phyloP scores from a whole-genome alignment of 2,888 invertebrate genomes.

The Ellobium chinense region DNA sequence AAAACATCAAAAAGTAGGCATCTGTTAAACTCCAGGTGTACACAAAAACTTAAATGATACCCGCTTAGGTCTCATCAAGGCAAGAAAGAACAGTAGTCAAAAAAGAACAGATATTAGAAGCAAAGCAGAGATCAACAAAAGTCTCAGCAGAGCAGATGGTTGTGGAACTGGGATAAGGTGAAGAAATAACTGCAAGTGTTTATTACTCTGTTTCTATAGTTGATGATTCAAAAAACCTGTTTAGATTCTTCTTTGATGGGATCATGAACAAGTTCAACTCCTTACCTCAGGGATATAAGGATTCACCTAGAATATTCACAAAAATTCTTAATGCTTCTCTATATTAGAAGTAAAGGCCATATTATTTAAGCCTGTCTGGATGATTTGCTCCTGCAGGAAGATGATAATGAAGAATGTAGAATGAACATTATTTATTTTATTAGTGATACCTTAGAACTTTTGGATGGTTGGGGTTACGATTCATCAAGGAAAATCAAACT shows the following conservation, averaged over 20 bases:
- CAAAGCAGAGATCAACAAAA: neutral
- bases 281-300: conserved; percentile 3
- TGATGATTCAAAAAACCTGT: no score
- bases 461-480: neutral
- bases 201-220: conserved; percentile 12
- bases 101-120: neutral
- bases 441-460: neutral
- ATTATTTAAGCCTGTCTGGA: neutral
- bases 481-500: neutral
- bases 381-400: neutral
- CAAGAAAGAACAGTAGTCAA: neutral
- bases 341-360: neutral
- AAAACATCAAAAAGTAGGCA: no score
- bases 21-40: neutral
- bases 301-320: conserved; percentile 4
- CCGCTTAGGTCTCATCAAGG: neutral
- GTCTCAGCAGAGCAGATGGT: no score
- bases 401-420: neutral
- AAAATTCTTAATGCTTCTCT: neutral
- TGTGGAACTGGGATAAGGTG: no score
- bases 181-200: no score
- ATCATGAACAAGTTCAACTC: neutral
- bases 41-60: neutral
- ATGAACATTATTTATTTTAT: no score
- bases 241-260: neutral